Evolutionary conservation across 2,113 vertebrate species (phyloP), one percentile per base, ranked within the genome.

Genomic region (Tyrannus savana): DNA sequence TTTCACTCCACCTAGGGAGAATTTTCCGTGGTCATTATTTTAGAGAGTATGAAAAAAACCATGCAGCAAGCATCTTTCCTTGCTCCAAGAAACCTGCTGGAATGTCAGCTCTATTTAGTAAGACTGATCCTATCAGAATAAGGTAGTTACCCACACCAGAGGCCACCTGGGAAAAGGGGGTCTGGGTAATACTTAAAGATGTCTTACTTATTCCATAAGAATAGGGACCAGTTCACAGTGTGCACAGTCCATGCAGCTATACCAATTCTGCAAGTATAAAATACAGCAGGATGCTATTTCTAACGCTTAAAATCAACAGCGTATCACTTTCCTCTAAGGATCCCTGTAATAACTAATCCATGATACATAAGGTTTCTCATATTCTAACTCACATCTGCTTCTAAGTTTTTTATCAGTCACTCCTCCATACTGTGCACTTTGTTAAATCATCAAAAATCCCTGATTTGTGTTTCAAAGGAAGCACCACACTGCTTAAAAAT

Each of bases 381-480:
- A 62, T 83, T 90, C 71, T 89, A 67, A 84, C 25, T 7, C 87
- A 84, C 87, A 95, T 95, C 87, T 95, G 95, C 91, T 96, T 76
- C 87, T 53, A 49, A 60, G 93, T 28, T 79, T 81, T 92, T 92
- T 91, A 84, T 91, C 93, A 87, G 80, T 68, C 91, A 68, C 71
- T 87, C 89, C 79, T 94, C 77, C 84, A 66, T 52, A 89, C 69
- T 73, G 74, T 78, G 69, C 53, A 47, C 62, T 95, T 89, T 64
- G 74, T 69, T 69, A 95, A 79, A 87, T 33, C 66, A 87, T 49
- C n/a, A 95, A 73, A 95, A 95, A 73, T 83, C 62, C 58, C 55
- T 53, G 46, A 91, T 95, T 87, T 89, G 67, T 82, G 37, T 84
- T 97, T 96, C 95, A 96, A 95, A 97, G 73, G 44, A 89, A 91